Evolutionary conservation across 2,797 vertebrate genomes (phyloP).

Genomic region (Clamator glandarius): DNA sequence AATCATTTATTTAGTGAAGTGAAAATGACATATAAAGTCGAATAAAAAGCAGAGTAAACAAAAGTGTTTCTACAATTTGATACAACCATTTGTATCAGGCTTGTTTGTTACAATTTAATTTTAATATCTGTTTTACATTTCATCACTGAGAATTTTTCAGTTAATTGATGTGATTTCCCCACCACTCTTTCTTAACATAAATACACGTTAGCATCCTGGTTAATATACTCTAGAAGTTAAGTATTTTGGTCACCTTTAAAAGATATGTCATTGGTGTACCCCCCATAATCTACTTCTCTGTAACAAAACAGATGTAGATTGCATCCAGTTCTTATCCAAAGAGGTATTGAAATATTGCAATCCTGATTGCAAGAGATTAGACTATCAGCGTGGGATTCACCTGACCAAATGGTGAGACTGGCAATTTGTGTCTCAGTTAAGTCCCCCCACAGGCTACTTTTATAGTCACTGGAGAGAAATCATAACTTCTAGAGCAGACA

Average conservation of each 20-base stretch:
- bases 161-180: neutral
- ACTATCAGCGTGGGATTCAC: neutral
- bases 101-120: neutral
- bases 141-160: neutral
- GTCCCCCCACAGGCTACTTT: neutral
- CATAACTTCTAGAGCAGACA: neutral
- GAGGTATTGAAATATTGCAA: neutral
- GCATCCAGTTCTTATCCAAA: neutral
- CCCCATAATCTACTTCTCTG: neutral
- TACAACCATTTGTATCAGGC: neutral
- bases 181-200: neutral
- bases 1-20: neutral
- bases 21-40: neutral
- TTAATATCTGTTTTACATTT: neutral
- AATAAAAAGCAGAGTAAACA: neutral
- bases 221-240: no score
- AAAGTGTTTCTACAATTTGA: neutral
- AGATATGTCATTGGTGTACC: neutral
- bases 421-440: neutral
- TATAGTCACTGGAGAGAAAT: neutral
- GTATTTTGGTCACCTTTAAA: neutral
- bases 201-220: fast-evolving
- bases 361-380: neutral
- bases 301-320: neutral
- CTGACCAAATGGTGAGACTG: neutral